A percentile compares a stretch with the other conserved stretches of the same genome.
Evolutionary conservation across 1,140 invertebrate species (phyloP).

Genomic region (Apocrypta bakeri): DNA sequence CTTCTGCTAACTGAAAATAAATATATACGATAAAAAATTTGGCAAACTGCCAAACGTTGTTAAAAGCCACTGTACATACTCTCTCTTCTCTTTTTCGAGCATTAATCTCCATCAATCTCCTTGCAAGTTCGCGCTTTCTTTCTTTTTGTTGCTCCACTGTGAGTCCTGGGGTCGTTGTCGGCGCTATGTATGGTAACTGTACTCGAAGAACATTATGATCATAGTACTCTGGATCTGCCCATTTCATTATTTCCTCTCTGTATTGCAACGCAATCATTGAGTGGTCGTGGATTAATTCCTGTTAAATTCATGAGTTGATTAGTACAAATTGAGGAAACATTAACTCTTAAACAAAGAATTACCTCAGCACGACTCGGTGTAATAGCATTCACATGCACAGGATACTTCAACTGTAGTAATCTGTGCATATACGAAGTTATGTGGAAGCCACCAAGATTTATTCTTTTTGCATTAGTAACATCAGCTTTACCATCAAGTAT

Average conservation of each 20-base stretch:
- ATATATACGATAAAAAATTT: slow-evolving; percentile 27
- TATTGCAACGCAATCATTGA: slow-evolving; percentile 87
- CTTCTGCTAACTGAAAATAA: slow-evolving; percentile 77
- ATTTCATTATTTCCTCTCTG: slow-evolving; percentile 84
- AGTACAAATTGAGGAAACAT: background rate
- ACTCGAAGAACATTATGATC: slow-evolving; percentile 88
- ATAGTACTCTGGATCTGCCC: slow-evolving; percentile 89
- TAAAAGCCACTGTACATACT: slow-evolving; percentile 61
- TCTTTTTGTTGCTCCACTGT: slow-evolving; percentile 90
- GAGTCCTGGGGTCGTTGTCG: slow-evolving; percentile 74
- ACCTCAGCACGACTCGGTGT: slow-evolving; percentile 90
- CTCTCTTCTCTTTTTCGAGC: slow-evolving; percentile 89
- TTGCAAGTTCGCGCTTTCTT: slow-evolving; percentile 87
- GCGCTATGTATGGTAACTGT: slow-evolving; percentile 86
- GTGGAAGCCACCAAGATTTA: slow-evolving; percentile 92
- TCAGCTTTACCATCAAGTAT: slow-evolving; percentile 84
- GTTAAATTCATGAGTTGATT: slow-evolving; percentile 26
- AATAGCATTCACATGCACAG: slow-evolving; percentile 90
- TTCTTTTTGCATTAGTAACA: slow-evolving; percentile 81
- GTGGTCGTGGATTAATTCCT: slow-evolving; percentile 89
- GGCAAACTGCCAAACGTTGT: slow-evolving; percentile 5
- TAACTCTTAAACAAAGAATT: slow-evolving; percentile 42
- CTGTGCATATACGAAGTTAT: slow-evolving; percentile 90
- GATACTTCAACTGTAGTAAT: slow-evolving; percentile 95
- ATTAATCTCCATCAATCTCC: slow-evolving; percentile 88